phyloP scores from a whole-genome alignment of 2,888 invertebrate species.

The Drosophila nigricruria region DNA sequence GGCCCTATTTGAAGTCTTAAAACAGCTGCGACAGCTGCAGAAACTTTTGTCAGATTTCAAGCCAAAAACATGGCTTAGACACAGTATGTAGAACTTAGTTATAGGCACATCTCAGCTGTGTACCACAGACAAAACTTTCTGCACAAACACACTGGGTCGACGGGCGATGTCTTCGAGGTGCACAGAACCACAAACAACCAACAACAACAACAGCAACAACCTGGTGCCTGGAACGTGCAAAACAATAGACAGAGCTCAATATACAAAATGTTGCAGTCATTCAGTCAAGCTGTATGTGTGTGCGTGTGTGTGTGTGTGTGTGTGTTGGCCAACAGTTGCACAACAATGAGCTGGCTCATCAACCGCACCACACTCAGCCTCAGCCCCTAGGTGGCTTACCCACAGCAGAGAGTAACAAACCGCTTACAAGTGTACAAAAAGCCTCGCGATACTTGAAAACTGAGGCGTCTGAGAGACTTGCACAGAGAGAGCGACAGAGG shows the following conservation, averaged over 20 bases:
- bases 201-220: constrained; percentile 3
- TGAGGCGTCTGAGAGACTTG: neutral
- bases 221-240: constrained; percentile 28
- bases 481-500: neutral
- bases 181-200: constrained; percentile 20
- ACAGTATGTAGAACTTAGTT: neutral
- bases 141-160: constrained; percentile 4
- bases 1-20: neutral
- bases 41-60: constrained; percentile 9
- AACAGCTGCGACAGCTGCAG: constrained; percentile 39
- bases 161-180: constrained; percentile 32
- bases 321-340: constrained; percentile 47
- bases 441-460: constrained; percentile 42
- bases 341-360: constrained; percentile 50
- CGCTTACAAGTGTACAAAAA: constrained; percentile 57
- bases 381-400: constrained; percentile 28
- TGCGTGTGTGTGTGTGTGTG: constrained; percentile 11
- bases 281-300: constrained; percentile 16
- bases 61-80: neutral
- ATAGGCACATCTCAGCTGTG: constrained; percentile 20
- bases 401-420: constrained; percentile 48
- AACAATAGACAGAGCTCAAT: constrained; percentile 25
- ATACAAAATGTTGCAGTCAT: constrained; percentile 26
- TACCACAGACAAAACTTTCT: constrained; percentile 18
- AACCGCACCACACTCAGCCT: constrained; percentile 29